These are phyloP conservation scores for Sparus aurata DNA, from an alignment of 2,797 vertebrate genomes.

Conservation along the genomic window DNA sequence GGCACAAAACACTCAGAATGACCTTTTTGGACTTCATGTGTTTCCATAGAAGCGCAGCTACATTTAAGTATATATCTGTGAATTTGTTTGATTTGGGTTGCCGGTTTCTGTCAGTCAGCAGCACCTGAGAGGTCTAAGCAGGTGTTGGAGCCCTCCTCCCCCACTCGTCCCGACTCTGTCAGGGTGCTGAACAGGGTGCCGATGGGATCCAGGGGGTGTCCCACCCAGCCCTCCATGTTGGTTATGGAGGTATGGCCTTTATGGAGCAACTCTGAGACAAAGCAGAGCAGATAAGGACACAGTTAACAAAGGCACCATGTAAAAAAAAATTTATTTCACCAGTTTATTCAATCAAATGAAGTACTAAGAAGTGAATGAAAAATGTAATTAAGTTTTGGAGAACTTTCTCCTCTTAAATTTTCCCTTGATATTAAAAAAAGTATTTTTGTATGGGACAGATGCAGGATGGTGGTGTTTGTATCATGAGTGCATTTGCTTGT, in stretches of 20 bases:
- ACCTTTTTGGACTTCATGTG: slow-evolving; percentile 1
- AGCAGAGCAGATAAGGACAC: background rate
- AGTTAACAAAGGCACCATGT: background rate
- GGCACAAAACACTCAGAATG: background rate
- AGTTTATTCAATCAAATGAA: background rate
- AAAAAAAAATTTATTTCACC: background rate
- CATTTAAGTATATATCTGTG: background rate
- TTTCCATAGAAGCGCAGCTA: background rate
- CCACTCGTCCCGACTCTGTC: slow-evolving; percentile 91
- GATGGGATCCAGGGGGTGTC: slow-evolving; percentile 96
- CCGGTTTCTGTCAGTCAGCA: slow-evolving; percentile 1
- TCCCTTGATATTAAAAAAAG: background rate
- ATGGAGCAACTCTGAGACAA: slow-evolving; percentile 90
- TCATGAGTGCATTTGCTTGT: background rate
- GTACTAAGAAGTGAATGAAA: background rate
- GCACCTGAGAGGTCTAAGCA: slow-evolving; percentile 94
- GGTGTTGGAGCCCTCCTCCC: slow-evolving; percentile 88
- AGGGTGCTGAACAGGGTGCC: slow-evolving; percentile 97
- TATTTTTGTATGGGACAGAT: background rate
- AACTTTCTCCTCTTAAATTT: background rate
- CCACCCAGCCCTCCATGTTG: slow-evolving; percentile 98
- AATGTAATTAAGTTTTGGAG: background rate
- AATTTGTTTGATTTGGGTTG: background rate
- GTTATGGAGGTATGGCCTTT: slow-evolving; percentile 95
- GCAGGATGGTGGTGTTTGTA: background rate